phyloP scores from a whole-genome alignment of 1,140 invertebrate species.

The Drosophila micromelanica region DNA sequence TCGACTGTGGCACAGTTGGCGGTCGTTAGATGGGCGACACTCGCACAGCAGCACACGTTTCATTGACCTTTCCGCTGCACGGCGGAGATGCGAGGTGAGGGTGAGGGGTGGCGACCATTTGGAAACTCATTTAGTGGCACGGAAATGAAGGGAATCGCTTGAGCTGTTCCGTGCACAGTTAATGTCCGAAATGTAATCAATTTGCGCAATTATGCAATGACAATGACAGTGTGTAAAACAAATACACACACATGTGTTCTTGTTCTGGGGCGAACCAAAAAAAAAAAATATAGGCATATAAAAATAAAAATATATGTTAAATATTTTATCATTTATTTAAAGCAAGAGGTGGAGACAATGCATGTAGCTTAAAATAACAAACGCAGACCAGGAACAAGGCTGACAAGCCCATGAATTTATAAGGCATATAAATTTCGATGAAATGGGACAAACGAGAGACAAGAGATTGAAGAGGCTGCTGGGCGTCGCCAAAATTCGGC shows the following conservation, averaged over 20 bases:
- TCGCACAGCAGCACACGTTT: slow-evolving; percentile 54
- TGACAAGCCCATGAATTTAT: slow-evolving; percentile 48
- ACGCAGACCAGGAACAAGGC: slow-evolving; percentile 56
- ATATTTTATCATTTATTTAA: slow-evolving; percentile 49
- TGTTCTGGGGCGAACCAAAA: slow-evolving; percentile 5
- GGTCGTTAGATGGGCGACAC: slow-evolving; percentile 68
- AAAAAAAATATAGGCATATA: background rate
- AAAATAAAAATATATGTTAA: slow-evolving; percentile 8
- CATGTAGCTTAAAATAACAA: slow-evolving; percentile 46
- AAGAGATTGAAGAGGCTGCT: slow-evolving; percentile 25
- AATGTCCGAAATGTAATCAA: slow-evolving; percentile 61
- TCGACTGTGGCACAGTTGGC: slow-evolving; percentile 74
- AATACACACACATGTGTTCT: background rate
- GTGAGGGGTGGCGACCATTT: slow-evolving; percentile 36
- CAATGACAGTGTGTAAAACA: slow-evolving; percentile 6
- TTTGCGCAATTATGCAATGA: slow-evolving; percentile 75
- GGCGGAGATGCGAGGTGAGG: background rate
- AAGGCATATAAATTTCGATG: slow-evolving; percentile 56
- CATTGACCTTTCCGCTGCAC: slow-evolving; percentile 63
- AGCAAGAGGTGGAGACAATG: slow-evolving; percentile 21
- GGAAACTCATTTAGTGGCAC: slow-evolving; percentile 63
- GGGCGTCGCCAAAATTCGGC: slow-evolving; percentile 33
- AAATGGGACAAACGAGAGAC: slow-evolving; percentile 39
- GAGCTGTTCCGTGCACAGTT: slow-evolving; percentile 34
- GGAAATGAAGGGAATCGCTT: slow-evolving; percentile 68